Evolutionary conservation across 2,888 invertebrate genomes (phyloP).

Genomic region (Morpho helenor): DNA sequence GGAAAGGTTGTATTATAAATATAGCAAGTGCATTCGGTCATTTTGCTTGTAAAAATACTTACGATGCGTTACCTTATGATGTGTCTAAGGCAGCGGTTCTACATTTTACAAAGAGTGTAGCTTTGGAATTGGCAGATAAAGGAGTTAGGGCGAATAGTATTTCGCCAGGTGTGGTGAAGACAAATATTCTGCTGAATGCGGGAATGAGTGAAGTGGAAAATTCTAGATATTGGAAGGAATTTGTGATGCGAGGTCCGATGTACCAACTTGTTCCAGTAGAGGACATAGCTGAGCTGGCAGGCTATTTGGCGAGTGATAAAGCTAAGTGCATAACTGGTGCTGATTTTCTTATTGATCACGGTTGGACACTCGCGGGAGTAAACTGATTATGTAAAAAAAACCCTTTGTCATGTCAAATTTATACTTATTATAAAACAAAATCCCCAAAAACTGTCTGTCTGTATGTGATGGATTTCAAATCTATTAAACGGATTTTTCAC

Average conservation of each 20-base stretch:
- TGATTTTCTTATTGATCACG: conserved; percentile 21
- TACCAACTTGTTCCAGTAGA: conserved; percentile 32
- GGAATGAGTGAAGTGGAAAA: conserved; percentile 27
- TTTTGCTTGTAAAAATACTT: conserved; percentile 10
- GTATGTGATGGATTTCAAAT: too few relatives aligned
- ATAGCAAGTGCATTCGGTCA: conserved; percentile 35
- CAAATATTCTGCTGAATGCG: conserved; percentile 32
- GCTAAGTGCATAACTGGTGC: conserved; percentile 45
- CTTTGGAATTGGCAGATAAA: conserved; percentile 80
- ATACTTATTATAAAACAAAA: too few relatives aligned
- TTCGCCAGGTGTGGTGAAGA: conserved; percentile 83
- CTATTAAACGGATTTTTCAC: too few relatives aligned
- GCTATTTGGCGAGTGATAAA: conserved; percentile 44
- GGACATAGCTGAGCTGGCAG: conserved; percentile 40
- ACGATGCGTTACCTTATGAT: conserved; percentile 59
- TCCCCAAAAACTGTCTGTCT: too few relatives aligned
- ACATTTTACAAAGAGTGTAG: conserved; percentile 86
- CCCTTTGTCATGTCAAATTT: too few relatives aligned
- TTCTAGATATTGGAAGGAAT: conserved; percentile 25
- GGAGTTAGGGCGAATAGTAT: conserved; percentile 84
- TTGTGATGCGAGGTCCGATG: conserved; percentile 23
- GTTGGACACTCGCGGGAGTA: background rate
- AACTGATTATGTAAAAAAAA: too few relatives aligned
- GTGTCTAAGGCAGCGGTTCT: conserved; percentile 87
- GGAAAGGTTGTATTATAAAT: conserved; percentile 43